These are phyloP conservation scores for Lamellibrachia satsuma DNA, from an alignment of 2,888 invertebrate species.

Conservation along the genomic window DNA sequence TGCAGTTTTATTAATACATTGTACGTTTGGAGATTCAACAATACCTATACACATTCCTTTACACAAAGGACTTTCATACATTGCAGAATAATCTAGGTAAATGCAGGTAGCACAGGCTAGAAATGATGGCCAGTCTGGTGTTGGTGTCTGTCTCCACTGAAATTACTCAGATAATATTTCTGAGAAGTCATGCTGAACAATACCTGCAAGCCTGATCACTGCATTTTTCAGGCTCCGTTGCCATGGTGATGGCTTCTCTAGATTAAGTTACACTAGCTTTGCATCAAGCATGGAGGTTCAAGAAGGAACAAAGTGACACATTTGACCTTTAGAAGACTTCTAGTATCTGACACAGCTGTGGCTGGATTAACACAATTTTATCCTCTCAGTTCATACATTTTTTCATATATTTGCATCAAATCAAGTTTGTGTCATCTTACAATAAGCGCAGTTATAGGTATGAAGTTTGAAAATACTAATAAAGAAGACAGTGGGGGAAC, in stretches of 20 bases:
- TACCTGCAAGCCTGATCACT: neutral
- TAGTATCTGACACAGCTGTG: neutral
- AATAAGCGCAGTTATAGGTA: neutral
- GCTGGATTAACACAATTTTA: neutral
- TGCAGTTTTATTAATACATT: neutral
- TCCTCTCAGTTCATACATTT: neutral
- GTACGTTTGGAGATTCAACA: neutral
- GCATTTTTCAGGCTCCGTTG: neutral
- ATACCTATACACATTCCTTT: neutral
- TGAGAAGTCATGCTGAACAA: neutral
- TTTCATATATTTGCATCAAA: neutral
- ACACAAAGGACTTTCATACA: neutral
- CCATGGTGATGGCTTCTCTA: neutral
- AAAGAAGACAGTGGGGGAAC: neutral
- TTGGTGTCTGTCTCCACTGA: neutral
- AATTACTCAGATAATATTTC: neutral
- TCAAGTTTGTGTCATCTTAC: neutral
- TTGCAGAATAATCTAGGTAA: neutral
- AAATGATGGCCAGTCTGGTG: neutral
- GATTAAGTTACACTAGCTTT: neutral
- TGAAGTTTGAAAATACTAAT: neutral
- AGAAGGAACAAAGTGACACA: neutral
- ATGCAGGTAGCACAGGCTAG: neutral
- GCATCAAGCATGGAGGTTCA: neutral
- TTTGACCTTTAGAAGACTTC: slow-evolving; percentile 3